These are phyloP conservation scores for Siderastrea siderea DNA, from an alignment of 92 coral and sea anemone genomes.

Conservation along the genomic window DNA sequence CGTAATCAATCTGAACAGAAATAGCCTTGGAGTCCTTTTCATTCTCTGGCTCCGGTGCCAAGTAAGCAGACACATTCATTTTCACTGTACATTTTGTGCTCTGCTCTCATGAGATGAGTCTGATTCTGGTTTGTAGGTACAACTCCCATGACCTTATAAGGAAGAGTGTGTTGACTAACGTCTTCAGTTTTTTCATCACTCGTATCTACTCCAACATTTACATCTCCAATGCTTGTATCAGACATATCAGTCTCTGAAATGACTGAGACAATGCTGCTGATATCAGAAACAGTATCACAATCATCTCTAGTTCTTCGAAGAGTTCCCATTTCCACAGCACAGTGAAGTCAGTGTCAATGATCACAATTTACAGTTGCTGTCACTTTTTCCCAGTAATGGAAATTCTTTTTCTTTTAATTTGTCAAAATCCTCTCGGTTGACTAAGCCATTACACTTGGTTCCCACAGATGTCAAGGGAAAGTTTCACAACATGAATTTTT, in stretches of 20 bases:
- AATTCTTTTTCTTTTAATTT: background rate
- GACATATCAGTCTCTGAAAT: conserved; percentile 1
- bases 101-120: too few species aligned
- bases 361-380: background rate
- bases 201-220: background rate
- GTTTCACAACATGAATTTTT: background rate
- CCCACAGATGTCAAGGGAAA: background rate
- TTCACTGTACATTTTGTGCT: too few species aligned
- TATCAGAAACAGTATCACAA: background rate
- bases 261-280: background rate
- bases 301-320: background rate
- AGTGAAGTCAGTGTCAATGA: background rate
- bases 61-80: too few species aligned
- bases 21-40: too few species aligned
- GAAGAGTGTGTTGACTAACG: background rate
- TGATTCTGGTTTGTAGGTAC: background rate
- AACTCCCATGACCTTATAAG: conserved; percentile 5
- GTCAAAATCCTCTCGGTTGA: background rate
- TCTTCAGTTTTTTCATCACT: background rate
- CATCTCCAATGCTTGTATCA: background rate
- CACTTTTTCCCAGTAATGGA: background rate
- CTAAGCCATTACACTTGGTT: background rate
- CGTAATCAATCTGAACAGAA: too few species aligned
- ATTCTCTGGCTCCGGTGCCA: too few species aligned
- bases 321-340: conserved; percentile 9